Conservation (phyloP, 2,113 vertebrate species). For the Sciurus niger region DNA sequence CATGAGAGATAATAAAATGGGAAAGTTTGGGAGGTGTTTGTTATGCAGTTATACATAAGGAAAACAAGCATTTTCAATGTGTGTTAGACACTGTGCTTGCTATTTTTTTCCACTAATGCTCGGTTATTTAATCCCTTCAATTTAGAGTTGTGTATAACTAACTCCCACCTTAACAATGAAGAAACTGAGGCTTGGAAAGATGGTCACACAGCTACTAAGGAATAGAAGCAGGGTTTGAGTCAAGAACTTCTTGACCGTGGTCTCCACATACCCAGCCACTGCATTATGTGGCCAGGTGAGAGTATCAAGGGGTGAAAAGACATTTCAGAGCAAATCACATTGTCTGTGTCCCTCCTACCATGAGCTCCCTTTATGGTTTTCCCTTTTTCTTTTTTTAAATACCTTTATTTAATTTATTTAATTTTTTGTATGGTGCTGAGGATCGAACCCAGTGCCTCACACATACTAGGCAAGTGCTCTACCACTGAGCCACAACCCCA, state of each 20-base stretch:
- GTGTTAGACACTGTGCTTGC: not conserved
- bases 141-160: not conserved
- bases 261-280: not conserved
- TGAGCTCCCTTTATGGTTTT: not conserved
- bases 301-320: not conserved
- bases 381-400: not conserved
- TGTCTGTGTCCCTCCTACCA: not conserved
- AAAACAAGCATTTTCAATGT: not conserved
- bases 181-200: conserved; percentile 30
- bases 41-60: not conserved
- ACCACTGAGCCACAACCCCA: no score
- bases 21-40: not conserved
- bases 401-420: no score
- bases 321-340: not conserved
- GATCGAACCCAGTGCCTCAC: no score
- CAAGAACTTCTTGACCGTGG: not conserved
- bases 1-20: not conserved
- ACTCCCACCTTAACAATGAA: not conserved
- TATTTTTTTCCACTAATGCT: not conserved
- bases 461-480: no score
- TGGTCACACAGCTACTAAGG: not conserved
- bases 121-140: not conserved
- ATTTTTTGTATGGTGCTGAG: no score
- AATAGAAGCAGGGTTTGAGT: not conserved
- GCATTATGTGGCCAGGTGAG: not conserved